Percentiles rank a stretch among this genome's conserved stretches.
Evolutionary conservation across 2,888 invertebrate genomes (phyloP).

Genomic region (Synanthedon formicaeformis): DNA sequence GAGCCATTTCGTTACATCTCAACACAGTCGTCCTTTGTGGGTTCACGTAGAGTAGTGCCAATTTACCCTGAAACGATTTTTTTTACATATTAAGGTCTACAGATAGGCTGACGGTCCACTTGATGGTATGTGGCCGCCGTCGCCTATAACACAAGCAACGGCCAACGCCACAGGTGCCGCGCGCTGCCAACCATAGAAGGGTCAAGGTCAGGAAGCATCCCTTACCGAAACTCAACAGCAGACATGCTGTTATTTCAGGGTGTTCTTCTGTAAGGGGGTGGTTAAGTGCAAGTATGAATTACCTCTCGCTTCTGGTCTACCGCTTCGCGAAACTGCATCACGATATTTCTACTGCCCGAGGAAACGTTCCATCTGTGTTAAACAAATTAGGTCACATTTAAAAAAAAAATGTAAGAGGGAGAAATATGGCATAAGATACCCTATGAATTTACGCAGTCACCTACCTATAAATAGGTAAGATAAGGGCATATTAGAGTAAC

Average conservation of each 20-base stretch:
- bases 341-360: constrained; percentile 71
- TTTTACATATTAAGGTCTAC: not conserved
- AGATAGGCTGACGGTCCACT: too few species aligned
- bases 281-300: not conserved
- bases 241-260: too few species aligned
- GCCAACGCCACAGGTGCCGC: too few species aligned
- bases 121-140: too few species aligned
- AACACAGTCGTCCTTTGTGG: constrained; percentile 77
- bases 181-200: too few species aligned
- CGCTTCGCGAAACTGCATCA: constrained; percentile 77
- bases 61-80: constrained; percentile 33
- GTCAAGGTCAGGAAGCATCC: too few species aligned
- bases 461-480: too few species aligned
- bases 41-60: constrained; percentile 67
- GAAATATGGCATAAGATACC: not conserved
- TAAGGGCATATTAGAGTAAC: too few species aligned
- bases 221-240: too few species aligned
- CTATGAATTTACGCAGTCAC: too few species aligned
- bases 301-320: constrained; percentile 68
- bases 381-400: not conserved
- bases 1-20: constrained; percentile 81
- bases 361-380: constrained; percentile 71
- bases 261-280: too few species aligned
- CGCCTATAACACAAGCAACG: too few species aligned
- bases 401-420: not conserved